Evolutionary conservation across 2,113 vertebrate genomes (phyloP).

Genomic region (Baryphthengus martii): DNA sequence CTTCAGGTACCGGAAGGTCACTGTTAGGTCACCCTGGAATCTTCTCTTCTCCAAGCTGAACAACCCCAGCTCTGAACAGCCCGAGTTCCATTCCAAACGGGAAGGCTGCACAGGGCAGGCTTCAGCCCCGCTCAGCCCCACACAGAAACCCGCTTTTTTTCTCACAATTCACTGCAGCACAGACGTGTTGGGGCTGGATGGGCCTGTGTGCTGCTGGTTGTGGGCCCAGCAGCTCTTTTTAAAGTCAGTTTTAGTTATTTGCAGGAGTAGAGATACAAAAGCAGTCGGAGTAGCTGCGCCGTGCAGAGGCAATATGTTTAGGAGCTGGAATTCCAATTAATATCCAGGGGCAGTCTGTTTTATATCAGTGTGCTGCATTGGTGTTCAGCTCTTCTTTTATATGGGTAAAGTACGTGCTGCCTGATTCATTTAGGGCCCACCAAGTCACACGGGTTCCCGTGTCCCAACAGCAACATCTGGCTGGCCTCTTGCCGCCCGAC

Average conservation of each 20-base stretch:
- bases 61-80: too few relatives aligned
- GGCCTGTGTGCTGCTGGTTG: not conserved
- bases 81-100: too few relatives aligned
- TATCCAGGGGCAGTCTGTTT: not conserved
- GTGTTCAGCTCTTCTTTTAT: not conserved
- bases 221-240: not conserved
- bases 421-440: not conserved
- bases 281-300: accelerated
- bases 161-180: accelerated
- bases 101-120: not conserved
- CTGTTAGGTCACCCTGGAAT: too few relatives aligned
- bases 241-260: not conserved
- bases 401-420: not conserved
- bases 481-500: accelerated
- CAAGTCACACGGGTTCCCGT: not conserved
- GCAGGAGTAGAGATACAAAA: not conserved
- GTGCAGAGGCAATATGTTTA: not conserved
- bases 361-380: not conserved
- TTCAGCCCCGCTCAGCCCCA: not conserved
- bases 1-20: too few relatives aligned
- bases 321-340: not conserved
- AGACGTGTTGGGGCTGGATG: accelerated
- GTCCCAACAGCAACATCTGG: not conserved
- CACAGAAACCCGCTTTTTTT: accelerated
- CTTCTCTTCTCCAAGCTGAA: too few relatives aligned